These are phyloP conservation scores for Hemithea aestivaria DNA, from an alignment of 2,888 invertebrate species.

Conservation along the genomic window DNA sequence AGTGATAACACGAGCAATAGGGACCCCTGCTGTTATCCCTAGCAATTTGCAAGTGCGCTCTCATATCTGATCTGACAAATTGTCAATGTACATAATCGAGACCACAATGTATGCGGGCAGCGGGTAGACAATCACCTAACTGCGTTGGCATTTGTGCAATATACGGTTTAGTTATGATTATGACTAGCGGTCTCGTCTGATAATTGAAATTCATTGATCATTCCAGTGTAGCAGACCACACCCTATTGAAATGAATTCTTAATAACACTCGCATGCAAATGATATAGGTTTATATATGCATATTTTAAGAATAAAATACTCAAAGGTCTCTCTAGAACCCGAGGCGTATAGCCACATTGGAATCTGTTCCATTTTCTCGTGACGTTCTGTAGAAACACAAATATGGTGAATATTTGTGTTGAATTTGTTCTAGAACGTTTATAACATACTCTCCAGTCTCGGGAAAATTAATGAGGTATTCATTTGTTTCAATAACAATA, in stretches of 20 bases:
- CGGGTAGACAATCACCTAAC: slow-evolving; percentile 10
- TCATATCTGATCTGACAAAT: slow-evolving; percentile 15
- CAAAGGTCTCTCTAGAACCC: too few relatives aligned
- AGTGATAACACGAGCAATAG: slow-evolving; percentile 16
- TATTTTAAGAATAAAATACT: too few relatives aligned
- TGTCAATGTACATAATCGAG: slow-evolving; percentile 18
- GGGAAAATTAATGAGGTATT: slow-evolving; percentile 25
- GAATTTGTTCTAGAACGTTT: too few relatives aligned
- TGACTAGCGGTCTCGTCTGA: slow-evolving; percentile 1
- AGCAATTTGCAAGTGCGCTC: slow-evolving; percentile 19
- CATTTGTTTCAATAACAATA: slow-evolving; percentile 32
- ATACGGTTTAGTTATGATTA: slow-evolving; percentile 3
- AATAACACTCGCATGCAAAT: slow-evolving; percentile 1
- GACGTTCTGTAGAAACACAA: too few relatives aligned
- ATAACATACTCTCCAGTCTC: too few relatives aligned
- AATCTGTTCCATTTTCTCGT: too few relatives aligned
- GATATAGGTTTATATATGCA: slow-evolving; percentile 1
- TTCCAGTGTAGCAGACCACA: slow-evolving; percentile 6
- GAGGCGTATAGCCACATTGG: too few relatives aligned
- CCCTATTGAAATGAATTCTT: slow-evolving; percentile 16
- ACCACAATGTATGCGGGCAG: slow-evolving; percentile 16
- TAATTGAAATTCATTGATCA: slow-evolving; percentile 33
- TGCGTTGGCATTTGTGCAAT: slow-evolving; percentile 10
- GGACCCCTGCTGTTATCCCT: slow-evolving; percentile 19
- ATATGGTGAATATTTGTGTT: too few relatives aligned